A percentile compares a stretch with the other conserved stretches of the same genome.
Conservation (phyloP, 2,888 invertebrate species). For the Calliscelio sp. region DNA sequence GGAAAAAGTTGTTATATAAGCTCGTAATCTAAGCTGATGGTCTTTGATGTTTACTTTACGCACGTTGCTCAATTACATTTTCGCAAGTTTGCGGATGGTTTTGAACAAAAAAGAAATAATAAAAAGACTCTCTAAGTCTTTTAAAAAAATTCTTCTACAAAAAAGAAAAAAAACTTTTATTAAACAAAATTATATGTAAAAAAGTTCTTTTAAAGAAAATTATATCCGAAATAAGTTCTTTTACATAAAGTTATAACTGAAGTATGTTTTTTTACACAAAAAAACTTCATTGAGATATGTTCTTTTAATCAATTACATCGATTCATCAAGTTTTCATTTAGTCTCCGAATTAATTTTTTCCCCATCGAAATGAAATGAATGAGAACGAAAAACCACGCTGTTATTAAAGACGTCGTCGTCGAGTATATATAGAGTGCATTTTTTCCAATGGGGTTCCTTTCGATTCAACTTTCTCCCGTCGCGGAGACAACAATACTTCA, state of each 20-base stretch:
- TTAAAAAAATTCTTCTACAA: too few species aligned
- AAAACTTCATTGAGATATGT: too few species aligned
- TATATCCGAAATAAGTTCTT: too few species aligned
- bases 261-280: too few species aligned
- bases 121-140: too few species aligned
- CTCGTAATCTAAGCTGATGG: slow-evolving; percentile 33
- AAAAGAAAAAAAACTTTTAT: too few species aligned
- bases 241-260: too few species aligned
- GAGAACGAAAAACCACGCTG: background rate
- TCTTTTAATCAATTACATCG: background rate
- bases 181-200: too few species aligned
- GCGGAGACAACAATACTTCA: slow-evolving; percentile 50
- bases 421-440: background rate
- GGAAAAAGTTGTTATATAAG: slow-evolving; percentile 32
- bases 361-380: background rate
- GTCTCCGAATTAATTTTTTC: background rate
- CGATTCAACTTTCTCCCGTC: slow-evolving; percentile 53
- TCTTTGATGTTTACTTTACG: slow-evolving; percentile 37
- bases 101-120: too few species aligned
- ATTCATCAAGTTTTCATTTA: background rate
- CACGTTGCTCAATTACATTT: slow-evolving; percentile 29
- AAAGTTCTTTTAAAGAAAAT: too few species aligned
- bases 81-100: too few species aligned
- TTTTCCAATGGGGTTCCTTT: slow-evolving; percentile 37
- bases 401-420: background rate